These are phyloP conservation scores for Leptinotarsa texana DNA, from an alignment of 1,140 invertebrate genomes.

Conservation along the genomic window DNA sequence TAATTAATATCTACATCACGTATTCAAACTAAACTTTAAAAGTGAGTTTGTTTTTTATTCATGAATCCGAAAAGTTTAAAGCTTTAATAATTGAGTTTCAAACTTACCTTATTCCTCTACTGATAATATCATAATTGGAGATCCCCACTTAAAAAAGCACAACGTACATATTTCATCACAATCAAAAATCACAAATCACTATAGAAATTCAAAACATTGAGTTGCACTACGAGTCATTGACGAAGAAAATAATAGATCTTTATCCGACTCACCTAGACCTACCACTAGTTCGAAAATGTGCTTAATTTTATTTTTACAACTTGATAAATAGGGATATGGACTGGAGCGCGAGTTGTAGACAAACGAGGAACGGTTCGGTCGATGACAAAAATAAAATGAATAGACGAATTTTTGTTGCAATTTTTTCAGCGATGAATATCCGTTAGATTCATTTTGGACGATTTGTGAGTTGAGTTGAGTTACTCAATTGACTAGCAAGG, in stretches of 20 bases:
- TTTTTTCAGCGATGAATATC: background rate
- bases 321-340: background rate
- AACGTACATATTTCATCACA: background rate
- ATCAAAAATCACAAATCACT: background rate
- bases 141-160: too few species aligned
- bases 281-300: conserved; percentile 13
- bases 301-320: conserved; percentile 18
- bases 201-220: background rate
- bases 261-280: conserved; percentile 6
- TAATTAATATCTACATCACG: too few species aligned
- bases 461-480: background rate
- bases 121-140: too few species aligned
- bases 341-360: conserved; percentile 13
- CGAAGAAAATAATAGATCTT: background rate
- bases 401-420: conserved; percentile 1
- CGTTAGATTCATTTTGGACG: background rate
- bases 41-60: too few species aligned
- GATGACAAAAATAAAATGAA: conserved; percentile 12
- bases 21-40: too few species aligned
- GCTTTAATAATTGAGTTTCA: too few species aligned
- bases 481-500: too few species aligned
- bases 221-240: background rate
- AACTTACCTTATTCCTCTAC: too few species aligned
- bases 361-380: background rate
- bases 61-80: too few species aligned